phyloP scores from a whole-genome alignment of 2,888 invertebrate species.

The Caprella mutica region DNA sequence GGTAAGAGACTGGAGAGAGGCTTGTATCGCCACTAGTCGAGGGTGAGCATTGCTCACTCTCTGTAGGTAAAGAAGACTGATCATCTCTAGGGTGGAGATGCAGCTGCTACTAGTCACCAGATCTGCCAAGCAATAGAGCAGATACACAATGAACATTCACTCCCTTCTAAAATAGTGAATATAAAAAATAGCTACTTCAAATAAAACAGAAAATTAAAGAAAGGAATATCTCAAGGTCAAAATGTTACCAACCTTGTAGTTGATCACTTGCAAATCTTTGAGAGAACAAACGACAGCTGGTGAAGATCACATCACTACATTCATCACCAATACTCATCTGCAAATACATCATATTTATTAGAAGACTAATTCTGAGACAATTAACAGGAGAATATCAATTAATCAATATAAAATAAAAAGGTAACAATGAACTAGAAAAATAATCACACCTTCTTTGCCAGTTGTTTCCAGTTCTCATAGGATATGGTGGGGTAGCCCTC shows the following conservation, averaged over 20 bases:
- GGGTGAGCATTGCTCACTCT: conserved; percentile 31
- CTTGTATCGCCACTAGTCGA: conserved; percentile 27
- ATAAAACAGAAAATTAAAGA: not conserved
- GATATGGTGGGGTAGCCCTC: conserved; percentile 28
- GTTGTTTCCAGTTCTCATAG: conserved; percentile 33
- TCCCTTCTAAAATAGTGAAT: not conserved
- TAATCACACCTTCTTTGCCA: no score
- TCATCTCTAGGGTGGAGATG: conserved; percentile 29
- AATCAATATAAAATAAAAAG: no score
- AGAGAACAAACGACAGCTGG: conserved; percentile 32
- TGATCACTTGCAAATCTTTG: conserved; percentile 18
- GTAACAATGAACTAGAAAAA: no score
- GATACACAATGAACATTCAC: not conserved
- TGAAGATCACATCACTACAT: conserved; percentile 30
- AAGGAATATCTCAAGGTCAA: not conserved
- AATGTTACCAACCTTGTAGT: conserved; percentile 10
- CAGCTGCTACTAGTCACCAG: conserved; percentile 23
- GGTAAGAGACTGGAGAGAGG: conserved; percentile 28
- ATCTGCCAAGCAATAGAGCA: conserved; percentile 14
- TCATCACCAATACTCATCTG: conserved; percentile 32
- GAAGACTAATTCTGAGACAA: not conserved
- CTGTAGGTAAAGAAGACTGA: conserved; percentile 28
- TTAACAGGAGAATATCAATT: not conserved
- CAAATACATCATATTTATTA: not conserved
- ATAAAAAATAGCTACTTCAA: not conserved